A percentile compares a stretch with the other conserved stretches of the same genome.
Conservation (phyloP, 2,113 vertebrate species). For the Melierax canorus region DNA sequence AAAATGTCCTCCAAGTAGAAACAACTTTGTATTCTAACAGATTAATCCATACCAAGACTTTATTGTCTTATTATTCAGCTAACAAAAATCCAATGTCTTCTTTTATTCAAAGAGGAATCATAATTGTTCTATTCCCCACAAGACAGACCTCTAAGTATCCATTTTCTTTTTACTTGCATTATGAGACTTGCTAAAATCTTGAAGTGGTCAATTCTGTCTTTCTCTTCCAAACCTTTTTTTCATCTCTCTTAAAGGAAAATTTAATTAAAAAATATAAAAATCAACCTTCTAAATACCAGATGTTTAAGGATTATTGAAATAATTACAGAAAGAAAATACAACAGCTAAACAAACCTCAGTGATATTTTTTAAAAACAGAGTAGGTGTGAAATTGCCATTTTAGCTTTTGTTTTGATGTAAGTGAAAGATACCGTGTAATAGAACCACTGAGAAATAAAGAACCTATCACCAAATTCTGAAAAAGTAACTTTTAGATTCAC, state of each 20-base stretch:
- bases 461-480: slow-evolving; percentile 26
- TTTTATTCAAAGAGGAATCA: neutral
- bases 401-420: slow-evolving; percentile 31
- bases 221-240: neutral
- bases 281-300: neutral
- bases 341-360: neutral
- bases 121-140: neutral
- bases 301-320: neutral
- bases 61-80: neutral
- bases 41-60: neutral
- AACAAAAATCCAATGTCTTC: neutral
- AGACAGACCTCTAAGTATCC: neutral
- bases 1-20: neutral
- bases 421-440: slow-evolving; percentile 4
- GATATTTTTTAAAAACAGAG: neutral
- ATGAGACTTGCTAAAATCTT: neutral
- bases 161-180: neutral
- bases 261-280: neutral
- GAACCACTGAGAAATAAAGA: slow-evolving; percentile 29
- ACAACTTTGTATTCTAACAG: neutral
- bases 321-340: neutral
- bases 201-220: neutral
- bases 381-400: slow-evolving; percentile 40
- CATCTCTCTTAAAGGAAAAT: neutral
- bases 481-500: neutral